Percentiles rank a stretch among this genome's conserved stretches.
Conservation (phyloP, 2,888 invertebrate species). For the Antitype chi region DNA sequence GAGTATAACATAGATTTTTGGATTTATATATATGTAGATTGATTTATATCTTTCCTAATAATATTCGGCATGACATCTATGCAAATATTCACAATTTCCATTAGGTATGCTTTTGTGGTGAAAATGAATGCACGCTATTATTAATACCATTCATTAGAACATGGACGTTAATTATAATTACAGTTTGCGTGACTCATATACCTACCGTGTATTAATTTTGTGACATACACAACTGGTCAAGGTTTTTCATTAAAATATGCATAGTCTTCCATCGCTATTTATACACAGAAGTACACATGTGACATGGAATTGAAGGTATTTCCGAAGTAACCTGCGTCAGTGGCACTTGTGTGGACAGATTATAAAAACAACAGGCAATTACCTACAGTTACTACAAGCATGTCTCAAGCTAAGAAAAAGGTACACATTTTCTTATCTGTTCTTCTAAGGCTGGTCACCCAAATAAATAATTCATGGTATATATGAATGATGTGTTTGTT, state of each 20-base stretch:
- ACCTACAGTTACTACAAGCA: constrained; percentile 39
- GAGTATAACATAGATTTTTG: not conserved
- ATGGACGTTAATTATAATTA: constrained; percentile 71
- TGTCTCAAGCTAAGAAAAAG: constrained; percentile 24
- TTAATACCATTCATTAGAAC: constrained; percentile 63
- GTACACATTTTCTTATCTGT: constrained; percentile 20
- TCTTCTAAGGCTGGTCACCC: constrained; percentile 26
- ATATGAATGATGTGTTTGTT: constrained; percentile 36
- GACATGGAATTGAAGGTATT: constrained; percentile 1
- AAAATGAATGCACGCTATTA: constrained; percentile 49
- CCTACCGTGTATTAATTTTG: constrained; percentile 59
- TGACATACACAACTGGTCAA: constrained; percentile 68
- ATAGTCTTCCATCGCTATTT: constrained; percentile 28
- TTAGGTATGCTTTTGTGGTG: constrained; percentile 46
- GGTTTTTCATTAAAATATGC: constrained; percentile 55
- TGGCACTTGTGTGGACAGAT: constrained; percentile 16
- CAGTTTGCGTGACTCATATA: constrained; percentile 69
- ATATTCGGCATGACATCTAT: constrained; percentile 1
- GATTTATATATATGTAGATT: not conserved
- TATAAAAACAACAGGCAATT: constrained; percentile 33
- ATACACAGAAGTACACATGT: not conserved
- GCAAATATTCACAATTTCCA: constrained; percentile 32
- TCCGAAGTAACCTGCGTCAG: constrained; percentile 5
- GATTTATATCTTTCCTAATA: constrained; percentile 12
- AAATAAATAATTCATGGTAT: constrained; percentile 54